A percentile compares a stretch with the other conserved stretches of the same genome.
Conservation (phyloP, 2,797 vertebrate species). For the Xyrichtys novacula region DNA sequence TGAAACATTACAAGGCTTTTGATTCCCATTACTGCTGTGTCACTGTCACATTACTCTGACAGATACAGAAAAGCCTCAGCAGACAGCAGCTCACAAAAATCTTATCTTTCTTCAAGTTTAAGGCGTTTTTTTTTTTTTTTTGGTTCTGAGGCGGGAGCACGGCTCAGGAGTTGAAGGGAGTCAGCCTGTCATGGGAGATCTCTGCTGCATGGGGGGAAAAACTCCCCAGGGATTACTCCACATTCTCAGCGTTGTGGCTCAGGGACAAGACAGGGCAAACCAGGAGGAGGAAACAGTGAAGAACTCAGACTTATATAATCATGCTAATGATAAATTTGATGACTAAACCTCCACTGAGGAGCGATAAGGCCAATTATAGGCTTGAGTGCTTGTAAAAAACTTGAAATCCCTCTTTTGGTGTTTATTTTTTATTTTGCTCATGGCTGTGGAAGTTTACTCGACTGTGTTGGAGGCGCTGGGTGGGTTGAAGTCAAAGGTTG, state of each 20-base stretch:
- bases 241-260: constrained; percentile 73
- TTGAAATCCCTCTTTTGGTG: not conserved
- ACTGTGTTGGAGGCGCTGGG: not conserved
- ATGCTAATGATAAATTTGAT: constrained; percentile 68
- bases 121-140: constrained; percentile 33
- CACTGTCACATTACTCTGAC: constrained; percentile 80
- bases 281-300: constrained; percentile 59
- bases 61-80: constrained; percentile 69
- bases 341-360: constrained; percentile 59
- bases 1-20: constrained; percentile 74
- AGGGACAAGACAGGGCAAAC: constrained; percentile 73
- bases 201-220: constrained; percentile 77
- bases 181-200: constrained; percentile 83
- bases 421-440: constrained; percentile 16
- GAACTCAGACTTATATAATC: constrained; percentile 76
- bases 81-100: constrained; percentile 71
- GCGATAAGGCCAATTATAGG: constrained; percentile 50
- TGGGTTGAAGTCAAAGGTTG: constrained; percentile 42
- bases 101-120: constrained; percentile 74
- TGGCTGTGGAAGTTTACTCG: constrained; percentile 4
- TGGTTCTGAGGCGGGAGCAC: constrained; percentile 72
- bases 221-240: constrained; percentile 78
- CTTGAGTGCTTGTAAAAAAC: constrained; percentile 8
- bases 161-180: constrained; percentile 75
- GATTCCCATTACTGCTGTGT: constrained; percentile 76